phyloP scores from a whole-genome alignment of 2,113 vertebrate species.

The Oriolus oriolus region DNA sequence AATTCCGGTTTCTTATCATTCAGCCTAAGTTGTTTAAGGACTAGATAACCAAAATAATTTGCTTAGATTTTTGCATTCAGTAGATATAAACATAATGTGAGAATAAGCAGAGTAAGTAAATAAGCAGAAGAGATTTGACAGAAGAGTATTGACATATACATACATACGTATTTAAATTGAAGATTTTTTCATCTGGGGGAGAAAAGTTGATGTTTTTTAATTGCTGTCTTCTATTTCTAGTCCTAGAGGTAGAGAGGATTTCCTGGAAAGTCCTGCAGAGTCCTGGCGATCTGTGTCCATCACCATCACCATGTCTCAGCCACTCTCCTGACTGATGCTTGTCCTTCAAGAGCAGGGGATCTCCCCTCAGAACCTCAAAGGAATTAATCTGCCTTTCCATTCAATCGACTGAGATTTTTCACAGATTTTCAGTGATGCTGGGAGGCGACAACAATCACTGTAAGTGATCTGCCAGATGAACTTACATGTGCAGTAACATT shows the following conservation, averaged over 20 bases:
- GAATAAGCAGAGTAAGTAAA: neutral
- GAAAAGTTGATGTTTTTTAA: neutral
- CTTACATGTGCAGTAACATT: neutral
- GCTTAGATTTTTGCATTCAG: neutral
- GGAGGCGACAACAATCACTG: neutral
- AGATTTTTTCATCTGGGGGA: neutral
- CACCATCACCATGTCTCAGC: neutral
- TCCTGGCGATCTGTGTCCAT: accelerated
- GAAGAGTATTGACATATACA: neutral
- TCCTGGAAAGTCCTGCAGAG: neutral
- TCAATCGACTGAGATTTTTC: neutral
- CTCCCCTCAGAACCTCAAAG: neutral
- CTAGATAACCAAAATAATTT: neutral
- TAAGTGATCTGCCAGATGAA: neutral
- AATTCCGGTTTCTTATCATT: neutral
- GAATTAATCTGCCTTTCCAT: neutral
- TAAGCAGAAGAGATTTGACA: neutral
- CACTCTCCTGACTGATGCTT: neutral
- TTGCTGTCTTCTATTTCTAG: neutral
- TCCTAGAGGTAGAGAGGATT: neutral
- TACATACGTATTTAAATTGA: neutral
- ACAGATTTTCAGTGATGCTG: neutral
- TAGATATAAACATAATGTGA: neutral
- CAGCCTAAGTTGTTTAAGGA: neutral
- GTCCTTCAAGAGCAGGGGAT: neutral